Conservation (phyloP, 2,113 vertebrate genomes). For the Pterocles burchelli region DNA sequence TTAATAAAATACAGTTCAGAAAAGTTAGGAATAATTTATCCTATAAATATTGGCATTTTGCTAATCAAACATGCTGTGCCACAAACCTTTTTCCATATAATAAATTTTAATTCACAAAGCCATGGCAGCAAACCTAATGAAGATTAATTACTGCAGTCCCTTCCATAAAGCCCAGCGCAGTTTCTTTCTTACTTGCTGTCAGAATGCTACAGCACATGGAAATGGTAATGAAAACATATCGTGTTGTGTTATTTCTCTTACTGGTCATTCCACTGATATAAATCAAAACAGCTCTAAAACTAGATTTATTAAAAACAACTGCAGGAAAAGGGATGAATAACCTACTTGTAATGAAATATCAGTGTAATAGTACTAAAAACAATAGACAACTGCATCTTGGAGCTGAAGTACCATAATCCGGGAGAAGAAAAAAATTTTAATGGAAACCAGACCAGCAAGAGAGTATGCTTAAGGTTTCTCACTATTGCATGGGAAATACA, state of each 20-base stretch:
- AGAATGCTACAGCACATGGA: conserved; percentile 34
- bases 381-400: neutral
- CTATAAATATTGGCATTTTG: conserved; percentile 53
- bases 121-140: conserved; percentile 68
- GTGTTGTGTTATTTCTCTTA: conserved; percentile 24
- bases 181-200: conserved; percentile 63
- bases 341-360: conserved; percentile 5
- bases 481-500: neutral
- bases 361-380: neutral
- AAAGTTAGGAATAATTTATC: conserved; percentile 35
- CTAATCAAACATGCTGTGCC: conserved; percentile 66
- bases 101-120: conserved; percentile 75
- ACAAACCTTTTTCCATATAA: conserved; percentile 56
- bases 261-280: neutral
- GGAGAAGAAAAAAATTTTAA: neutral
- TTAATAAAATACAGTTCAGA: conserved; percentile 39
- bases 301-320: conserved; percentile 6
- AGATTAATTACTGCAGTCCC: conserved; percentile 78
- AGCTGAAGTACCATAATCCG: neutral
- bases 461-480: neutral
- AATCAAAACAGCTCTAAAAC: conserved; percentile 41
- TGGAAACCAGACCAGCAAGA: neutral
- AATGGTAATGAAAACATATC: conserved; percentile 64
- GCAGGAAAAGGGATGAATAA: conserved; percentile 13
- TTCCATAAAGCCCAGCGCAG: conserved; percentile 53